phyloP scores from a whole-genome alignment of 2,113 vertebrate genomes.

The Anoplopoma fimbria region DNA sequence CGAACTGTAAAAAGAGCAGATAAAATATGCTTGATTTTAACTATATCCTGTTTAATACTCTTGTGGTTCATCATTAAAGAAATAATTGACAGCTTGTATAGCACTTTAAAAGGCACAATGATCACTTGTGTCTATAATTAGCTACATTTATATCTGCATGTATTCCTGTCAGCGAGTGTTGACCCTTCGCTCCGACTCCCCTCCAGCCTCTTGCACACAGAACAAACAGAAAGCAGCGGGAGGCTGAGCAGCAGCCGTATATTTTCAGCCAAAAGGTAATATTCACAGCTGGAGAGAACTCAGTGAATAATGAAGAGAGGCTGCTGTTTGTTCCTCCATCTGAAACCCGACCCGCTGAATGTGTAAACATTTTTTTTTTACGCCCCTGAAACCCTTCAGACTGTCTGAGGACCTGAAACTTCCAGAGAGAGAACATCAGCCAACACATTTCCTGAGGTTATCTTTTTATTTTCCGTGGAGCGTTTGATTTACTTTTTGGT shows the following conservation, averaged over 20 bases:
- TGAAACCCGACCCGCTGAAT: neutral
- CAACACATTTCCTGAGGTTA: neutral
- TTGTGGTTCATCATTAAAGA: too few relatives aligned
- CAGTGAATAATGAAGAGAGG: slow-evolving; percentile 30
- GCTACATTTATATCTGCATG: neutral
- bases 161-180: neutral
- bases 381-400: neutral
- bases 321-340: slow-evolving; percentile 25
- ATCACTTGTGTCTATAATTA: too few relatives aligned
- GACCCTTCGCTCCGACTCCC: neutral
- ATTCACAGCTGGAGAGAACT: slow-evolving; percentile 29
- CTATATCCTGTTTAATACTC: too few relatives aligned
- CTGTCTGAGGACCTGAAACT: neutral
- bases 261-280: slow-evolving; percentile 44
- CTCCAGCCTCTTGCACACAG: slow-evolving; percentile 11
- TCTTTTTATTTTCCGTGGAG: neutral
- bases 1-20: too few relatives aligned
- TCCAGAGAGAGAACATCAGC: neutral
- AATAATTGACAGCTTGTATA: too few relatives aligned
- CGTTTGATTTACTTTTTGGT: neutral
- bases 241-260: slow-evolving; percentile 17
- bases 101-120: too few relatives aligned
- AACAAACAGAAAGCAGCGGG: slow-evolving; percentile 16
- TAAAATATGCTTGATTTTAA: too few relatives aligned
- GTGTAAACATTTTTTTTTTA: slow-evolving; percentile 25